Base-by-base conservation (phyloP, 2,797 vertebrate species). In the Sphenodon punctatus region DNA sequence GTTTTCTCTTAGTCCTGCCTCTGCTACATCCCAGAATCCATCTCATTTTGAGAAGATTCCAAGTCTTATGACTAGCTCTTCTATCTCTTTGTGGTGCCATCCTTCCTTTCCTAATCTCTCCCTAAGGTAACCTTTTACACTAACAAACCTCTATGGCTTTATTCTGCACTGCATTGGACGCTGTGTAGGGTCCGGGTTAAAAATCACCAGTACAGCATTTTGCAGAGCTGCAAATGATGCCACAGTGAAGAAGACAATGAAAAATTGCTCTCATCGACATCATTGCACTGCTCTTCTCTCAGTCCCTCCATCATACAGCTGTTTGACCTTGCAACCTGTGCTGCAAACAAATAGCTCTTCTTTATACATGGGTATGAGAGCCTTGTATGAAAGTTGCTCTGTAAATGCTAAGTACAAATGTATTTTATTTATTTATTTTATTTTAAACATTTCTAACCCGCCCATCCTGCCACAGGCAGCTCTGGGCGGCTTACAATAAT, bases 271-370 rank as follows among this genome's bases (percentile, higher is more conserved):
- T 59, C 4, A 14, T 30, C 53, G 32, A 32, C 36, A 48, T 17
- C 79, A 89, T 71, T 70, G 11, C 88, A 66, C 60, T 82, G 64
- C 82, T 67, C 72, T 53, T 89, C 80, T 56, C 64, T 74, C 80
- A 89, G 89, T 85, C 84, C 75, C 80, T 78, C 55, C 49, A 73
- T 46, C 32, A 64, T 86, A 63, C 46, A 19, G 20, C 32, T 0
- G 0, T 70, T 80, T 68, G 60, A 71, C 63, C 30, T 89, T 80
- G 78, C 67, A 67, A 64, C 0, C 0, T 2, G 39, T 56, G 68
- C 32, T 22, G 39, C 56, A 76, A 85, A 75, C 39, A 86, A 82
- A 74, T 45, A 56, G 79, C 75, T n/a, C 36, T 66, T 68, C 51
- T 66, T 51, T 27, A 43, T 68, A n/a, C 39, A 46, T 68, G 75